These are phyloP conservation scores for Parambassis ranga DNA, from an alignment of 2,797 vertebrate species.

Conservation along the genomic window DNA sequence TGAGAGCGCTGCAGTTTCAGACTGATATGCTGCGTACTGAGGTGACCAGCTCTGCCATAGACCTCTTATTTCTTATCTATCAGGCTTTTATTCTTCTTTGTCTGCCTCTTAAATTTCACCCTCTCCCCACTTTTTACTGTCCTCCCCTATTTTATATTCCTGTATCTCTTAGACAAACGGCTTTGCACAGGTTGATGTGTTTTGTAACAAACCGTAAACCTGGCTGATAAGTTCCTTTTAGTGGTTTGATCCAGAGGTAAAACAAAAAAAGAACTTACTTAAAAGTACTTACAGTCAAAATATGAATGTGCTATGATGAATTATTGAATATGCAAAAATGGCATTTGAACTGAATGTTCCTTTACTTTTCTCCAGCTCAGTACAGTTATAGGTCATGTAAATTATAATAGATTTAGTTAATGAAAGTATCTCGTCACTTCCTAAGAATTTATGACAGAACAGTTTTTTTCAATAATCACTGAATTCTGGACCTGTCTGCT, in stretches of 20 bases:
- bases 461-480: too few species aligned
- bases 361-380: too few species aligned
- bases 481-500: too few species aligned
- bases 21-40: not conserved
- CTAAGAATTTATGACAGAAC: too few species aligned
- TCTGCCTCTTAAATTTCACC: not conserved
- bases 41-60: conserved; percentile 17
- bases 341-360: too few species aligned
- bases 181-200: not conserved
- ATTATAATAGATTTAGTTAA: too few species aligned
- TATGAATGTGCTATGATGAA: too few species aligned
- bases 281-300: not conserved
- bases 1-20: not conserved
- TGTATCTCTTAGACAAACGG: not conserved
- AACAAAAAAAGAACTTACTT: not conserved
- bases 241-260: not conserved
- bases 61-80: not conserved
- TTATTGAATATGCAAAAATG: too few species aligned
- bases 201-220: not conserved
- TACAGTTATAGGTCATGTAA: too few species aligned
- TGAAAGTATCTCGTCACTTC: too few species aligned
- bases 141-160: not conserved
- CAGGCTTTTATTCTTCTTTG: not conserved
- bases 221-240: not conserved
- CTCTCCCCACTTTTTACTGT: not conserved